Percentiles rank a stretch among this genome's conserved stretches.
Evolutionary conservation across 2,113 vertebrate genomes (phyloP).

Genomic region (Xerus inauris): DNA sequence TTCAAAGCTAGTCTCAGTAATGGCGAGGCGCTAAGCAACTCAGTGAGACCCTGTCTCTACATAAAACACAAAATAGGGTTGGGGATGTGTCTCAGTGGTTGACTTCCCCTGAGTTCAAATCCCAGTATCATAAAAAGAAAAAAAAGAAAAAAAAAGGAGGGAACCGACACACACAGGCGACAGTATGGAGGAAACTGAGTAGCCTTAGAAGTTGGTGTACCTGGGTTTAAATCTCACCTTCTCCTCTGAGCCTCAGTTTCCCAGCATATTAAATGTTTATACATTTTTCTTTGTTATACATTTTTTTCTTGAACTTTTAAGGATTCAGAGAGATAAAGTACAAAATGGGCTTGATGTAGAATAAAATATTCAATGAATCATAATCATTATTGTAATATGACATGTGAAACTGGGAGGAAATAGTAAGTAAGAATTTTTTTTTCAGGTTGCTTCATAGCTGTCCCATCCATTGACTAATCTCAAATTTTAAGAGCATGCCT

Average conservation of each 20-base stretch:
- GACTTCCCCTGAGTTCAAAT: too few species aligned
- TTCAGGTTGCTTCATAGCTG: neutral
- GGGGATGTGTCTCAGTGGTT: too few species aligned
- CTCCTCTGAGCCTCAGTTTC: neutral
- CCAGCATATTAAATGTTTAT: neutral
- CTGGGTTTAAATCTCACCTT: neutral
- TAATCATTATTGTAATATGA: neutral
- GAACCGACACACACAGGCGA: rapidly evolving
- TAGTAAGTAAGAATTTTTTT: neutral
- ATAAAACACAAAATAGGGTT: too few species aligned
- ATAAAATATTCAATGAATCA: neutral
- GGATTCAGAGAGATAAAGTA: neutral
- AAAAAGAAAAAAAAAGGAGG: neutral
- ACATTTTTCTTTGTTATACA: neutral
- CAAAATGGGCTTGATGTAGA: neutral
- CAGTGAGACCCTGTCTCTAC: too few species aligned
- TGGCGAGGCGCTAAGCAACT: too few species aligned
- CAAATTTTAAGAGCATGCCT: neutral
- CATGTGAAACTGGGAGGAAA: neutral
- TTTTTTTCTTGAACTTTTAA: neutral
- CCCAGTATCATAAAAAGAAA: too few species aligned
- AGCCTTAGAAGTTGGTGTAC: neutral
- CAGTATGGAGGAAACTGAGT: neutral
- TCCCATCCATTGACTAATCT: neutral
- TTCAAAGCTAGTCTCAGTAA: too few species aligned